These are phyloP conservation scores for Onychostoma macrolepis DNA, from an alignment of 2,113 vertebrate species.

Conservation along the genomic window DNA sequence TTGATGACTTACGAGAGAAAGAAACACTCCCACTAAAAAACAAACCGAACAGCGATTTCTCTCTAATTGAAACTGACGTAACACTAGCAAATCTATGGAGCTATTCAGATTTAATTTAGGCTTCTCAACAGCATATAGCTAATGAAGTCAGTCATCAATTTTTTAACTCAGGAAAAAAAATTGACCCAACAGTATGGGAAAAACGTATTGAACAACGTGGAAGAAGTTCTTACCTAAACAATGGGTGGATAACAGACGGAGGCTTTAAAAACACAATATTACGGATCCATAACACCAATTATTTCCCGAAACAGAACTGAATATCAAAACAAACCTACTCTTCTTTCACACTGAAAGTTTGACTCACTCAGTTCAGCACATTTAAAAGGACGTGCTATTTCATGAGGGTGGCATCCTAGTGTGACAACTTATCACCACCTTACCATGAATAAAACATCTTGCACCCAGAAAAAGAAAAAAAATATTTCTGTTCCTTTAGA, in stretches of 20 bases:
- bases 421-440: slow-evolving; percentile 71
- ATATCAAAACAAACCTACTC: slow-evolving; percentile 36
- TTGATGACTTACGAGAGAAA: slow-evolving; percentile 58
- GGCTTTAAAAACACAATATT: slow-evolving; percentile 5
- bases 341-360: slow-evolving; percentile 36
- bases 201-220: neutral
- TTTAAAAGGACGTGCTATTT: slow-evolving; percentile 64
- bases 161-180: neutral
- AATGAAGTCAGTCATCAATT: neutral
- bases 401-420: slow-evolving; percentile 68
- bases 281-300: neutral
- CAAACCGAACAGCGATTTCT: slow-evolving; percentile 64
- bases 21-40: slow-evolving; percentile 55
- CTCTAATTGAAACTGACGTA: slow-evolving; percentile 50
- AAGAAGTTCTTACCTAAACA: slow-evolving; percentile 10
- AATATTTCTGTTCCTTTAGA: slow-evolving; percentile 70
- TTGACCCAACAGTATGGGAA: neutral
- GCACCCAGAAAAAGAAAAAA: slow-evolving; percentile 67
- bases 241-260: neutral
- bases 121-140: neutral
- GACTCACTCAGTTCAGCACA: slow-evolving; percentile 39
- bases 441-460: slow-evolving; percentile 78
- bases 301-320: neutral
- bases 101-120: neutral
- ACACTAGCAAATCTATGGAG: slow-evolving; percentile 26